Conservation (phyloP, 2,888 invertebrate species). For the Agrochola circellaris region DNA sequence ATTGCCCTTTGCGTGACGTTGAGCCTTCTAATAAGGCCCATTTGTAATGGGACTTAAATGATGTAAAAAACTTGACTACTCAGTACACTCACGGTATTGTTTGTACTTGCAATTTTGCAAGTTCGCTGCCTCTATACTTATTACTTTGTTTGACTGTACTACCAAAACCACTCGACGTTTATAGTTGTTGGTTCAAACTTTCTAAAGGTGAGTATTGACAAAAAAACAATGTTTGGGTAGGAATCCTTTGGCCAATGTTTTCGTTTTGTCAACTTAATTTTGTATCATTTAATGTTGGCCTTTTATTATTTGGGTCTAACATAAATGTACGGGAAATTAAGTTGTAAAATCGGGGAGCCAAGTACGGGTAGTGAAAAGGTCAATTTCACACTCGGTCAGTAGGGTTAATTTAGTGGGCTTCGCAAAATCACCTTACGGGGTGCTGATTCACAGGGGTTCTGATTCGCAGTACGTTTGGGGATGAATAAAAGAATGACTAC, state of each 20-base stretch:
- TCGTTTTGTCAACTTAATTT: constrained; percentile 12
- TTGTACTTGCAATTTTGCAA: background rate
- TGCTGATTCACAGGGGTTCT: constrained; percentile 12
- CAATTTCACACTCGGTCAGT: constrained; percentile 33
- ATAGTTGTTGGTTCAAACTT: constrained; percentile 12
- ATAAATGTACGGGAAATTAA: constrained; percentile 6
- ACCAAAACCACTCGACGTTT: background rate
- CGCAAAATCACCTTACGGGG: constrained; percentile 18
- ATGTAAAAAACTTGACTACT: background rate
- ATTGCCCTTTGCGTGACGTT: too few relatives aligned
- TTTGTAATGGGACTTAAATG: too few relatives aligned
- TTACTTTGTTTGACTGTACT: background rate
- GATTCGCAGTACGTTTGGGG: constrained; percentile 3
- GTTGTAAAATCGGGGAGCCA: constrained; percentile 5
- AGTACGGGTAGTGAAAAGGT: constrained; percentile 16
- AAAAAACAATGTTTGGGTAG: constrained; percentile 19
- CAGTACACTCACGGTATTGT: background rate
- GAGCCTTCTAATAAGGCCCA: too few relatives aligned
- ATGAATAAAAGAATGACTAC: background rate
- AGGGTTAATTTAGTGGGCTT: constrained; percentile 14
- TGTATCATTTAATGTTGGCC: background rate
- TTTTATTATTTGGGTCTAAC: background rate
- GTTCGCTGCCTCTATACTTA: background rate
- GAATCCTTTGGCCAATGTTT: background rate
- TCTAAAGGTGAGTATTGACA: background rate